Base-by-base conservation (phyloP, 2,888 invertebrate species). In the Orchesellides sinensis region DNA sequence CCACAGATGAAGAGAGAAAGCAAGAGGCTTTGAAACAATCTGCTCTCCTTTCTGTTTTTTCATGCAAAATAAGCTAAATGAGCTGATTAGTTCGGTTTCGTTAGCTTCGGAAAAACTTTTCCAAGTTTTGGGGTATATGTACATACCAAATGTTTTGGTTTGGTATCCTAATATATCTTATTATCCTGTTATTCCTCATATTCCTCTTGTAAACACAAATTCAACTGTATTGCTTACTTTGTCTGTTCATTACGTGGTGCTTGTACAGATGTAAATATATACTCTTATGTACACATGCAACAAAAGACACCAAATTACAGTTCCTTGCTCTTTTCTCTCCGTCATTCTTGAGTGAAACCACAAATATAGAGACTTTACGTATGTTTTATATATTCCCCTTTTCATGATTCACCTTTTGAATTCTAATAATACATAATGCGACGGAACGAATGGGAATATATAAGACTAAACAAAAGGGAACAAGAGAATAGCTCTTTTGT, bases 21-120 rank as follows among this genome's bases (percentile, higher is more conserved):
- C 21, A 40, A 40, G 14, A 65, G 12, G 21, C 65, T 3, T 21
- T 65, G 6, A 3, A 65, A 75, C 75, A 75, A 66, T 74, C 65
- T 75, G 72, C 59, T 52, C 40, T 32, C 32, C n/a, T 66, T 25
- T 70, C 6, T 61, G 56, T 27, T 40, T 59, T 10, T 45, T 45
- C 77, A 77, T 77, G 77, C 68, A 77, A 77, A 77, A 56, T 77
- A 77, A 68, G 29, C 59, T 77, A 77, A 77, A 77, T 69, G 77
- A 77, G 77, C 77, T 77, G 77, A 77, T 77, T 77, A 77, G 77
- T 77, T 77, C 68, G 77, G 59, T 77, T 77, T 77, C 77, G 68
- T 77, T 68, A 77, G 45, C 65, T 75, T 21, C 21, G 8, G 27
- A 49, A 21, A 65, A 19, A 21, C 19, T n/a, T n/a, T n/a, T n/a